Evolutionary conservation across 2,888 invertebrate genomes (phyloP).

Genomic region (Seira sanloemensis): DNA sequence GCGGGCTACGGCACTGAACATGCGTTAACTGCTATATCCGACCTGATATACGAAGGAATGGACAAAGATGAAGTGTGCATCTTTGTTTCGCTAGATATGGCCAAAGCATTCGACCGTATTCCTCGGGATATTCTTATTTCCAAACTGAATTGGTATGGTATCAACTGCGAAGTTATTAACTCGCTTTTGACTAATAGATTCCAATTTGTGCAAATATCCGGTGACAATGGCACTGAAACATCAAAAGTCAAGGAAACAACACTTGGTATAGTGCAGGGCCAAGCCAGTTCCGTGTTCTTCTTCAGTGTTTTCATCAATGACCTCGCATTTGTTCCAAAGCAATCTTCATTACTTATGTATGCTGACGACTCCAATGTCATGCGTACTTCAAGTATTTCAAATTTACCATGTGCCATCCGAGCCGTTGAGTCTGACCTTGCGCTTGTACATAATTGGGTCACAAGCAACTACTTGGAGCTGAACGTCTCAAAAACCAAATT

Average conservation of each 20-base stretch:
- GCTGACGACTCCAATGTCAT: slow-evolving; percentile 12
- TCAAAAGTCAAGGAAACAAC: background rate
- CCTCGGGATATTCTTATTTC: slow-evolving; percentile 11
- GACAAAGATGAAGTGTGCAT: slow-evolving; percentile 16
- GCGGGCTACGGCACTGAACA: slow-evolving; percentile 18
- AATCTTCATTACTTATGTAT: background rate
- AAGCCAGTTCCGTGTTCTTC: background rate
- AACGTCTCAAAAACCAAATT: slow-evolving; percentile 6
- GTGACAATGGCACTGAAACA: background rate
- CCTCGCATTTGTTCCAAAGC: background rate
- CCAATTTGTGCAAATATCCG: slow-evolving; percentile 20
- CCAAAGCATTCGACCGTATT: slow-evolving; percentile 43
- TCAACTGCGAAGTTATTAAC: slow-evolving; percentile 3
- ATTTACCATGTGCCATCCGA: background rate
- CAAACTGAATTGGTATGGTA: slow-evolving; percentile 43
- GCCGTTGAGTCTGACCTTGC: background rate
- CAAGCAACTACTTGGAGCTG: background rate
- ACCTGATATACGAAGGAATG: slow-evolving; percentile 17
- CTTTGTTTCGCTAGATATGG: slow-evolving; percentile 31
- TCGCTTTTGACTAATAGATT: slow-evolving; percentile 10
- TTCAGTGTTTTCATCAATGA: slow-evolving; percentile 30
- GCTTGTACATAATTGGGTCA: background rate
- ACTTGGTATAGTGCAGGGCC: slow-evolving; percentile 25
- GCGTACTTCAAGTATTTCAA: background rate
- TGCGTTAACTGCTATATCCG: slow-evolving; percentile 30